These are phyloP conservation scores for Tridacna gigas DNA, from an alignment of 2,888 invertebrate species.

Conservation along the genomic window DNA sequence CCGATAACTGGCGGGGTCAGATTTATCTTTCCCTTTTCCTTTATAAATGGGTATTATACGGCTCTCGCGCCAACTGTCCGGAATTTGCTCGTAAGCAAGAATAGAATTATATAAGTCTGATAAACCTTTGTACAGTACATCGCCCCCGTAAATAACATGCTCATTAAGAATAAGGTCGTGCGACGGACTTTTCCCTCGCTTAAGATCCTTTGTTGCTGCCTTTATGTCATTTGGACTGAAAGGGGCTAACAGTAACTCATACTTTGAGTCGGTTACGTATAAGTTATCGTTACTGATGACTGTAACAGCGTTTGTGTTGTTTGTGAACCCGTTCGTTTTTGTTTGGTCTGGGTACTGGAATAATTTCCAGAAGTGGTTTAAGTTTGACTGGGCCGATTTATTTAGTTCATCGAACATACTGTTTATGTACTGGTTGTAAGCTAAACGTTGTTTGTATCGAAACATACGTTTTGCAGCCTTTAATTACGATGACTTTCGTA, in stretches of 20 bases:
- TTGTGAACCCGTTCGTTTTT: not conserved
- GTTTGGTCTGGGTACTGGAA: not conserved
- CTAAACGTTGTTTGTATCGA: not conserved
- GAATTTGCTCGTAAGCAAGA: not conserved
- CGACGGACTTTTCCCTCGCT: slow-evolving; percentile 1
- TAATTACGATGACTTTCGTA: not conserved
- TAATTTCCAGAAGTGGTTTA: not conserved
- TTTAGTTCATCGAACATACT: not conserved
- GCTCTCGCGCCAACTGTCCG: slow-evolving; percentile 1
- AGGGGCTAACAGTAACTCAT: not conserved
- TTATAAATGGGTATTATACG: slow-evolving; percentile 1
- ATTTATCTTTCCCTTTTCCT: slow-evolving; percentile 18
- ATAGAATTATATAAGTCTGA: not conserved
- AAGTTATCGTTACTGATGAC: too few relatives aligned
- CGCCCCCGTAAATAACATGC: slow-evolving; percentile 2
- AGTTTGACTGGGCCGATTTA: not conserved
- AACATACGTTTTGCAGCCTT: slow-evolving; percentile 1
- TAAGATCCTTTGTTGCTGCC: not conserved
- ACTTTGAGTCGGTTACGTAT: too few relatives aligned
- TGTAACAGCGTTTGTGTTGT: not conserved
- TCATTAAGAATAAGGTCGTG: slow-evolving; percentile 11
- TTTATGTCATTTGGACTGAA: not conserved
- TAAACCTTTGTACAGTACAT: not conserved
- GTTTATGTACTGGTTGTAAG: not conserved
- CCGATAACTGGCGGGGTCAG: slow-evolving; percentile 2